Conservation (phyloP, 2,888 invertebrate genomes). For the Myopa tessellatipennis region DNA sequence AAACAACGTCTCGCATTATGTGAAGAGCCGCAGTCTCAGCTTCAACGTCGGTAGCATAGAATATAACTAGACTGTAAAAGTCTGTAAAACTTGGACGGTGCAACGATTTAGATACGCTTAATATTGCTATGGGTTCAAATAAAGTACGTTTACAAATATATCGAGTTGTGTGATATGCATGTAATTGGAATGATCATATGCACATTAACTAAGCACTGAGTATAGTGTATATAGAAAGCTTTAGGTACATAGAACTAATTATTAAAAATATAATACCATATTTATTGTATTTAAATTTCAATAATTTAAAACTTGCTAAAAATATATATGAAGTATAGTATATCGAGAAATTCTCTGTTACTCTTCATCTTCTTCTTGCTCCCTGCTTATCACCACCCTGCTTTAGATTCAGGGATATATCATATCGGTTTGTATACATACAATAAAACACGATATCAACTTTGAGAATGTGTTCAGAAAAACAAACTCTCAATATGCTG, state of each 20-base stretch:
- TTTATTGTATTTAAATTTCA: too few relatives aligned
- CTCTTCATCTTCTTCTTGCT: background rate
- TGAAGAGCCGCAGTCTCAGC: background rate
- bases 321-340: background rate
- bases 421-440: conserved; percentile 8
- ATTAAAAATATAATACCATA: too few relatives aligned
- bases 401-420: background rate
- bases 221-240: too few relatives aligned
- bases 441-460: conserved; percentile 11
- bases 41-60: background rate
- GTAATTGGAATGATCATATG: too few relatives aligned
- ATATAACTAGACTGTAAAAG: background rate
- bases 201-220: too few relatives aligned
- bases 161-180: too few relatives aligned
- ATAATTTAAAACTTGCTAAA: too few relatives aligned
- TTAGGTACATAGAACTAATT: too few relatives aligned
- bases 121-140: too few relatives aligned
- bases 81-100: background rate
- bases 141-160: too few relatives aligned
- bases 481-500: background rate
- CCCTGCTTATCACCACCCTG: background rate
- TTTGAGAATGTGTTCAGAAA: conserved; percentile 9
- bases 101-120: too few relatives aligned
- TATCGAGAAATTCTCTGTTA: background rate
- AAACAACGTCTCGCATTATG: background rate